A percentile compares a stretch with the other conserved stretches of the same genome.
Conservation (phyloP, 2,113 vertebrate species). For the Hyaena hyaena region DNA sequence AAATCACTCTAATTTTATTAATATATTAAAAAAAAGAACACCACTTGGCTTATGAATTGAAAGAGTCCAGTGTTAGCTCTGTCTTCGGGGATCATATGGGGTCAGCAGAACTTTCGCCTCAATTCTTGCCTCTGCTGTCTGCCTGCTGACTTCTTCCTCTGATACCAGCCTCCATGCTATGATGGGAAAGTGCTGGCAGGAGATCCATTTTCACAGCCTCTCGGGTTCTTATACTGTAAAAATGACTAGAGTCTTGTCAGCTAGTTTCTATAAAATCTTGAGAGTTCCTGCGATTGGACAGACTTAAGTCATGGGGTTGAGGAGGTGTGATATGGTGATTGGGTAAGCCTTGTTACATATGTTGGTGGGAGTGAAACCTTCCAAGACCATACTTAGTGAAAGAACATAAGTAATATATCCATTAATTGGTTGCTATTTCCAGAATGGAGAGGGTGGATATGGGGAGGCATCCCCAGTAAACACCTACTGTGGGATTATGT, state of each 20-base stretch:
- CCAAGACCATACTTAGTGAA: neutral
- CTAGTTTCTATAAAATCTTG: neutral
- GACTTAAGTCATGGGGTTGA: neutral
- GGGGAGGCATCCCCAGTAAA: neutral
- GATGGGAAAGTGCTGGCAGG: neutral
- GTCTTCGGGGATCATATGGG: neutral
- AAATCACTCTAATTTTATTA: neutral
- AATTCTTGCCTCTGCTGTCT: neutral
- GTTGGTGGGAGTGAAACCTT: neutral
- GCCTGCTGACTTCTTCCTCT: neutral
- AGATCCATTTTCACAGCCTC: neutral
- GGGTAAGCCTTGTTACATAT: neutral
- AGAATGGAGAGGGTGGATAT: neutral
- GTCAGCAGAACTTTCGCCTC: neutral
- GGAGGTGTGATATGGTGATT: neutral
- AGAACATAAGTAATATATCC: neutral
- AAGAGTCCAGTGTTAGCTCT: neutral
- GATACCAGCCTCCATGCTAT: neutral
- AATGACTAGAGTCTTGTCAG: neutral
- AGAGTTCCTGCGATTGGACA: neutral
- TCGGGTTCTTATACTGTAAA: neutral
- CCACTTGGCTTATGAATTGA: neutral
- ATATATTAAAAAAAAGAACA: neutral
- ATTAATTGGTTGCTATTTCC: neutral
- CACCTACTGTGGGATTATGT: neutral